phyloP scores from a whole-genome alignment of 2,888 invertebrate genomes.

The Drosophila rubida region DNA sequence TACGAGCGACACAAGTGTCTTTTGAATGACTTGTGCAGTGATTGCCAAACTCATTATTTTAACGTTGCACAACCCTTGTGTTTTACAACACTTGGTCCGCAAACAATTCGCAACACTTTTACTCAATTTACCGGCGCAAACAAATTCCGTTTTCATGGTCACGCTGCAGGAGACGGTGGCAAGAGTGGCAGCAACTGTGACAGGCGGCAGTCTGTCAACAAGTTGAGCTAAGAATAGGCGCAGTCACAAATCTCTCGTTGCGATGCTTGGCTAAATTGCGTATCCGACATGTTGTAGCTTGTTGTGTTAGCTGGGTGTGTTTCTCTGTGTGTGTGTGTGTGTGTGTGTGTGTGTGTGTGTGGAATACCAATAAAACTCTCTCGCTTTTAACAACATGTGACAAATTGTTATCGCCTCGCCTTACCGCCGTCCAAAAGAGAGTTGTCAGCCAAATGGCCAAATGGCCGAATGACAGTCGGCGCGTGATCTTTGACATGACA shows the following conservation, averaged over 20 bases:
- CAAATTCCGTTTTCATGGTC: conserved; percentile 38
- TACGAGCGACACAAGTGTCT: conserved; percentile 1
- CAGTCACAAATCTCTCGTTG: conserved; percentile 15
- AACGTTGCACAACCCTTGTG: conserved; percentile 16
- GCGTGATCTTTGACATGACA: conserved; percentile 69
- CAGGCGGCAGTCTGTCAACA: conserved; percentile 9
- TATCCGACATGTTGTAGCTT: conserved; percentile 39
- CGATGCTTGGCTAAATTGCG: conserved; percentile 40
- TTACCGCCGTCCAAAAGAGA: conserved; percentile 48
- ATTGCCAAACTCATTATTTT: conserved; percentile 1
- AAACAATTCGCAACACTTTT: conserved; percentile 38
- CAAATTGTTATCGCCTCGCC: conserved; percentile 70
- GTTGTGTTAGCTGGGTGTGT: neutral
- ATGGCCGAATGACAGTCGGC: neutral
- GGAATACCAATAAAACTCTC: conserved; percentile 31
- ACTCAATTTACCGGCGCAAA: conserved; percentile 11
- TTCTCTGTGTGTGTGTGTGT: neutral
- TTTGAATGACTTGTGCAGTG: conserved; percentile 3
- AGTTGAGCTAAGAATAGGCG: conserved; percentile 8
- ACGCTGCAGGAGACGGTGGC: conserved; percentile 6
- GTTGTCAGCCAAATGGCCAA: conserved; percentile 40
- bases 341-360: conserved; percentile 5
- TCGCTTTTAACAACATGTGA: conserved; percentile 68
- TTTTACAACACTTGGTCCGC: conserved; percentile 4
- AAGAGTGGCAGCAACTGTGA: neutral